Evolutionary conservation across 1,140 invertebrate genomes (phyloP), one percentile per base, ranked within the genome.

Genomic region (Orchestia grillus): DNA sequence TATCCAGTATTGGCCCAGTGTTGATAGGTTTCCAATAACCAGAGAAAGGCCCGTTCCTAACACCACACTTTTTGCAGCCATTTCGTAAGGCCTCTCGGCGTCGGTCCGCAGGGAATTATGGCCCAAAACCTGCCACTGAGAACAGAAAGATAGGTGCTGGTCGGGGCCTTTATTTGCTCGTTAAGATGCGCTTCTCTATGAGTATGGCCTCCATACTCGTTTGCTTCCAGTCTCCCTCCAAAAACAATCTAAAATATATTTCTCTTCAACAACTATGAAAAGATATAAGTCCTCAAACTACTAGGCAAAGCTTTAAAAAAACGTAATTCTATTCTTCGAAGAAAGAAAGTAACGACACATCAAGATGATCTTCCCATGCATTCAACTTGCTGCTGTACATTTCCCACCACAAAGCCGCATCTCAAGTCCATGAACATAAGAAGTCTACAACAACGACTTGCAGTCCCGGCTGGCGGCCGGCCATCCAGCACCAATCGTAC

Each of bases 1-100:
- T 94, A 94, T 94, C 92, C 92, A 94, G 92, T 94, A 94, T 94
- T 94, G 92, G 92, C 92, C 44, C 92, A 94, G 92, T 94, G 92
- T 47, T 94, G 92, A 94, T 94, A 94, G 92, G 43, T 94, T 94
- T 94, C 92, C 92, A 94, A 94, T 94, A 94, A 94, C 92, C 92
- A n/a, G 44, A 47, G 92, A 47, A 47, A 94, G 92, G 44, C 92
- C 92, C 92, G 44, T 47, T 44, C 92, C 92, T 40, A 40, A 44
- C 92, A 94, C 92, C 43, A 44, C 92, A 94, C 92, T 94, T 94
- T 94, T 94, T 90, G 43, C 44, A 91, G 41, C 88, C 88, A 91
- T 91, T 91, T 91, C 88, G 19, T 91, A 91, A 91, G 88, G 88
- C 88, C 88, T 91, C 88, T 42, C 15, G 3, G 88, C 88, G 41